Evolutionary conservation across 1,140 invertebrate genomes (phyloP).

Genomic region (Lasioglossum albipes): DNA sequence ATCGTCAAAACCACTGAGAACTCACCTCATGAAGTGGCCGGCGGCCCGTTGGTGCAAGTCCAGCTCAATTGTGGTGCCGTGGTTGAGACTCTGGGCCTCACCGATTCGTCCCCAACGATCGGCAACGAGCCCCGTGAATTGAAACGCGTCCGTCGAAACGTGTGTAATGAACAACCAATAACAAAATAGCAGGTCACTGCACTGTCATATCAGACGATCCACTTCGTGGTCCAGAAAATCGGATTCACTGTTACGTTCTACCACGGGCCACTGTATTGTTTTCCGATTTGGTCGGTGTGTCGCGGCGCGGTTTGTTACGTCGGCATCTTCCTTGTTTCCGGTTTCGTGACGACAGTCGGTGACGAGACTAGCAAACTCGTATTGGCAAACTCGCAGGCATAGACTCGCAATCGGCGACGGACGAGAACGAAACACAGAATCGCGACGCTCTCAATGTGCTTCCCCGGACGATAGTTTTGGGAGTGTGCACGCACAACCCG

Average conservation of each 20-base stretch:
- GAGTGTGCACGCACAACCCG: conserved; percentile 57
- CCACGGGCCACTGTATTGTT: too few species aligned
- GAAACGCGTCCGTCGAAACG: not conserved
- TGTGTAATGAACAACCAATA: conserved; percentile 16
- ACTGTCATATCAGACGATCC: conserved; percentile 37
- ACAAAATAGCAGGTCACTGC: conserved; percentile 44
- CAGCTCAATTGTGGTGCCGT: conserved; percentile 79
- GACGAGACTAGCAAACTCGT: too few species aligned
- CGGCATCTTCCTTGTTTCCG: not conserved
- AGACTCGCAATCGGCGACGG: too few species aligned
- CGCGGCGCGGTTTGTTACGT: not conserved
- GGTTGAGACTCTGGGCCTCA: conserved; percentile 73
- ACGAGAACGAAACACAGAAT: conserved; percentile 19
- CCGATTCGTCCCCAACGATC: not conserved
- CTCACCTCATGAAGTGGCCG: conserved; percentile 79
- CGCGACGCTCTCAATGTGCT: conserved; percentile 38
- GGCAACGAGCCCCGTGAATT: not conserved
- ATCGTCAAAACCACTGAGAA: not conserved
- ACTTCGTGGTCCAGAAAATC: conserved; percentile 9
- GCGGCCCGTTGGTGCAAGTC: conserved; percentile 78
- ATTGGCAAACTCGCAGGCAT: too few species aligned
- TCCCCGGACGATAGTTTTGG: conserved; percentile 64
- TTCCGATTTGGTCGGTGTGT: not conserved
- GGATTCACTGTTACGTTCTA: conserved; percentile 1
- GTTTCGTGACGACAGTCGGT: not conserved